A percentile compares a stretch with the other conserved stretches of the same genome.
phyloP scores from a whole-genome alignment of 2,888 invertebrate species.

The Esperia sulphurella region DNA sequence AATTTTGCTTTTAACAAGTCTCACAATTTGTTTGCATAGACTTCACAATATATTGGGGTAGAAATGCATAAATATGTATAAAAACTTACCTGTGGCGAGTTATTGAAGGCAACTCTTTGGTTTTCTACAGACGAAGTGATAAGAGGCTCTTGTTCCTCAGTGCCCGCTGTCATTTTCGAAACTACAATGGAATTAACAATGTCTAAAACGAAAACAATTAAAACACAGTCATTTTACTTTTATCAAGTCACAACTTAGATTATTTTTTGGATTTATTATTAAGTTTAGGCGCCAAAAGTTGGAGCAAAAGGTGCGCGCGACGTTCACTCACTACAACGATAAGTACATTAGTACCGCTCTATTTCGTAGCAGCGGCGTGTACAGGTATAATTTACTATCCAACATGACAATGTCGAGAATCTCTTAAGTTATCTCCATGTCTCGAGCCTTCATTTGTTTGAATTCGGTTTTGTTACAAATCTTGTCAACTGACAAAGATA shows the following conservation, averaged over 20 bases:
- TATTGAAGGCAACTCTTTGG: constrained; percentile 58
- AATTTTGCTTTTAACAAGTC: no score
- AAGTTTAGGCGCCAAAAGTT: neutral
- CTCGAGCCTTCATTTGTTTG: neutral
- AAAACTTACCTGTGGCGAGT: constrained; percentile 56
- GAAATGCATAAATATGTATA: neutral
- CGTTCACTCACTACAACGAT: neutral
- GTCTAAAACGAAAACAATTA: neutral
- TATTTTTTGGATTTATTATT: neutral
- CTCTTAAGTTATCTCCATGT: neutral
- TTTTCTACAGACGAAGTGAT: constrained; percentile 67
- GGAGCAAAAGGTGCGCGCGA: neutral
- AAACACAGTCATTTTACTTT: neutral
- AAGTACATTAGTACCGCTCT: neutral
- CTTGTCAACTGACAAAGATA: neutral
- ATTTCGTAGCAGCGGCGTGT: neutral
- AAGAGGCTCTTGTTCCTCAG: constrained; percentile 72
- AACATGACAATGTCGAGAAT: neutral
- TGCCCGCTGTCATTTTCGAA: constrained; percentile 61
- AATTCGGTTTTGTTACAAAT: constrained; percentile 1
- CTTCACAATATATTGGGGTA: no score
- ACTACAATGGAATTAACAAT: neutral
- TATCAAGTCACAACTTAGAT: neutral
- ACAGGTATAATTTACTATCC: neutral
- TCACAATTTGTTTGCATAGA: no score